Conservation (phyloP, 2,113 vertebrate genomes). For the Vulpes lagopus region DNA sequence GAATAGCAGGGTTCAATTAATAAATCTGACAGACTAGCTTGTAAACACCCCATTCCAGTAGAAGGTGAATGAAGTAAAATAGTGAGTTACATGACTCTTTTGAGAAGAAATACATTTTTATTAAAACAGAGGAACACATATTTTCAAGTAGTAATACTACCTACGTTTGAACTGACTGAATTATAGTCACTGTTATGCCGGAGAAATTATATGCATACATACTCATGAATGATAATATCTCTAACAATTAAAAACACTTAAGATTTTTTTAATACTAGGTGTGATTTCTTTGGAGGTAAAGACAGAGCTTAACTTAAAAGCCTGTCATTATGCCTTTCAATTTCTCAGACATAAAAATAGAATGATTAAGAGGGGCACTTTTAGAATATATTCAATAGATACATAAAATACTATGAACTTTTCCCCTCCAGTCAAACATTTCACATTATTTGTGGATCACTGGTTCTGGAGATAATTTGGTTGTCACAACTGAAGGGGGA, state of each 20-base stretch:
- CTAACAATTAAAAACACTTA: slow-evolving; percentile 67
- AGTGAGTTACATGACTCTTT: background rate
- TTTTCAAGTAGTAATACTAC: slow-evolving; percentile 39
- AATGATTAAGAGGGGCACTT: slow-evolving; percentile 55
- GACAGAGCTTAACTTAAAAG: slow-evolving; percentile 75
- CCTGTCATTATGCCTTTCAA: slow-evolving; percentile 78
- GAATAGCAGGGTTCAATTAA: background rate
- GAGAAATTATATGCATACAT: slow-evolving; percentile 28
- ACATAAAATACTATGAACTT: slow-evolving; percentile 76
- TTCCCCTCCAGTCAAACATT: slow-evolving; percentile 65
- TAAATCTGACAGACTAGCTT: background rate
- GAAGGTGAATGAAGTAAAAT: slow-evolving; percentile 10
- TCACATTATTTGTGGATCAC: background rate
- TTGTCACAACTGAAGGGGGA: background rate
- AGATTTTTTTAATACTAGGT: slow-evolving; percentile 59
- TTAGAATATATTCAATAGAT: slow-evolving; percentile 70
- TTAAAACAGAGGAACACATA: background rate
- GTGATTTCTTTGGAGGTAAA: slow-evolving; percentile 60
- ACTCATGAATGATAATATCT: slow-evolving; percentile 55
- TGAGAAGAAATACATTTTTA: slow-evolving; percentile 22
- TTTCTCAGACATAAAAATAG: slow-evolving; percentile 69
- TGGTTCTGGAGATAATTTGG: background rate
- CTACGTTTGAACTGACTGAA: slow-evolving; percentile 26
- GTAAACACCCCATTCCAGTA: background rate
- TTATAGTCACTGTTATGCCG: background rate